Evolutionary conservation across 2,888 invertebrate genomes (phyloP).

Genomic region (Rhimphoctona megacephalus): DNA sequence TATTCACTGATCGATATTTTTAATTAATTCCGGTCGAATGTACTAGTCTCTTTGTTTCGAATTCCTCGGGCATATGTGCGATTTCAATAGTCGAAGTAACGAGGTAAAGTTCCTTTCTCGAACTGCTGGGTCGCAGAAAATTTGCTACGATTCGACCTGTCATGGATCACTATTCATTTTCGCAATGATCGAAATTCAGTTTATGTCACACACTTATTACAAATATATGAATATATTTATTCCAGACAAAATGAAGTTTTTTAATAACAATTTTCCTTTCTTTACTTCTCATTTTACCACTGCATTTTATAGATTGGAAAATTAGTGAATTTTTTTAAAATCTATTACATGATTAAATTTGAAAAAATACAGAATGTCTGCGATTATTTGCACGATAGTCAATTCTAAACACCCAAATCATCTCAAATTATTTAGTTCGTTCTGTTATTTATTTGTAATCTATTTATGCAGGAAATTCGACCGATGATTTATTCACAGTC

Average conservation of each 20-base stretch:
- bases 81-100: constrained; percentile 16
- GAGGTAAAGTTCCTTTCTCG: constrained; percentile 37
- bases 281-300: neutral
- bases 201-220: neutral
- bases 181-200: constrained; percentile 33
- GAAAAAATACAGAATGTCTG: too few relatives aligned
- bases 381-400: too few relatives aligned
- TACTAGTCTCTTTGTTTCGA: constrained; percentile 23
- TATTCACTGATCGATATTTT: constrained; percentile 35
- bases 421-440: too few relatives aligned
- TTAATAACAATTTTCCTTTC: neutral
- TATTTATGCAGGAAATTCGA: too few relatives aligned
- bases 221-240: neutral
- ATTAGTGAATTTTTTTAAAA: neutral
- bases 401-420: too few relatives aligned
- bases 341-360: neutral
- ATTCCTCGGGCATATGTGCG: constrained; percentile 16
- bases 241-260: neutral
- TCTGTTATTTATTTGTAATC: too few relatives aligned
- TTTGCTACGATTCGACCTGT: constrained; percentile 36
- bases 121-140: constrained; percentile 44
- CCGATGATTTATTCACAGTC: neutral
- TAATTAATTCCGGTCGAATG: constrained; percentile 38
- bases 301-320: neutral
- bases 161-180: constrained; percentile 39